These are phyloP conservation scores for Rhinella marina DNA, from an alignment of 2,797 vertebrate species.

Conservation along the genomic window DNA sequence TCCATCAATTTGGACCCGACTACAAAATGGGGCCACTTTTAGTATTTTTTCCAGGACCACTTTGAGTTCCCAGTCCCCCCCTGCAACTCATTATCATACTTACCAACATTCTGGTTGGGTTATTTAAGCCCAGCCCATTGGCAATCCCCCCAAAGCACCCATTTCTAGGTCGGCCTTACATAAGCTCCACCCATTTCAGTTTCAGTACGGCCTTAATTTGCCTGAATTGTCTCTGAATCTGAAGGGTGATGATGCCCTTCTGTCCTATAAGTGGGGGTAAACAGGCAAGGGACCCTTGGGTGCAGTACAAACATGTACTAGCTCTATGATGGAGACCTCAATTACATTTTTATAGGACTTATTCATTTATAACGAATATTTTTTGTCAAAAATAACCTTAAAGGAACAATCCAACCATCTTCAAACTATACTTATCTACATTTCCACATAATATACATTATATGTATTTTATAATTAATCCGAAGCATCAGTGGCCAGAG, in stretches of 20 bases:
- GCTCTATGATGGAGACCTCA: not conserved
- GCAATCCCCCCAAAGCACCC: too few relatives aligned
- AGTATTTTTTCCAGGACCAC: too few relatives aligned
- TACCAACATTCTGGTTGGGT: too few relatives aligned
- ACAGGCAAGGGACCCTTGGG: too few relatives aligned
- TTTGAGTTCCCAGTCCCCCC: too few relatives aligned
- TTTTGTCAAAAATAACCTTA: not conserved
- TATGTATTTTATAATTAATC: not conserved
- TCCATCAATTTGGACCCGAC: too few relatives aligned
- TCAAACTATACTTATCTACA: not conserved
- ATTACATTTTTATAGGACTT: not conserved
- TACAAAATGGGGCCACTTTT: too few relatives aligned
- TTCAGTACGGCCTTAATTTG: too few relatives aligned
- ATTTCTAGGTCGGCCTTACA: too few relatives aligned
- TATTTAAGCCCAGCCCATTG: too few relatives aligned
- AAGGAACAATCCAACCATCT: not conserved
- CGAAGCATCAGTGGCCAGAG: conserved; percentile 4
- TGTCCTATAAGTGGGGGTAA: not conserved
- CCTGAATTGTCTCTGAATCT: not conserved
- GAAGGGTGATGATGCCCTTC: not conserved
- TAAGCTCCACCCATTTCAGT: too few relatives aligned
- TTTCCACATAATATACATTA: not conserved
- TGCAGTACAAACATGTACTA: not conserved
- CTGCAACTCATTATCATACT: too few relatives aligned
- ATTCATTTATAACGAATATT: not conserved